These are phyloP conservation scores for Drosophila anomalipes DNA, from an alignment of 2,888 invertebrate species.

Conservation along the genomic window DNA sequence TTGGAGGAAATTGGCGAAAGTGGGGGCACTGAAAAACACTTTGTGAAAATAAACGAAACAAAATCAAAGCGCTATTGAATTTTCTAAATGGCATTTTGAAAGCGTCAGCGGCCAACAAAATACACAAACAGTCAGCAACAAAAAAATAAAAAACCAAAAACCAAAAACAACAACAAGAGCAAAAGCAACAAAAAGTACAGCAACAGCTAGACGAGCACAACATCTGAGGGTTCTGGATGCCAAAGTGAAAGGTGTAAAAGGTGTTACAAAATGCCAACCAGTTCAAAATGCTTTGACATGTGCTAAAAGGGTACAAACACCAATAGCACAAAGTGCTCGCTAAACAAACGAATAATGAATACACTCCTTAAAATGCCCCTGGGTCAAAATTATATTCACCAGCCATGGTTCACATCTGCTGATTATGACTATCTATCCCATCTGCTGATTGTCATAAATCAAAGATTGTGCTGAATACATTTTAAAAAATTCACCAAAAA, in stretches of 20 bases:
- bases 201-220: slow-evolving; percentile 23
- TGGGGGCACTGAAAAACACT: slow-evolving; percentile 61
- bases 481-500: rapidly evolving
- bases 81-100: slow-evolving; percentile 79
- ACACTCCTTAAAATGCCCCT: slow-evolving; percentile 10
- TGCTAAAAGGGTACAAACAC: slow-evolving; percentile 70
- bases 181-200: slow-evolving; percentile 8
- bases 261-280: slow-evolving; percentile 75
- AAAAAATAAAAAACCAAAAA: slow-evolving; percentile 10
- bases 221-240: slow-evolving; percentile 40
- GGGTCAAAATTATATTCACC: not conserved
- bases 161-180: slow-evolving; percentile 24
- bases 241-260: slow-evolving; percentile 64
- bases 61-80: slow-evolving; percentile 81
- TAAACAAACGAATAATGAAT: not conserved
- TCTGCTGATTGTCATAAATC: too few relatives aligned
- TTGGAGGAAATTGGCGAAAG: not conserved
- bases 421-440: not conserved
- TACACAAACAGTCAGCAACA: slow-evolving; percentile 36
- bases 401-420: not conserved
- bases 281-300: slow-evolving; percentile 78
- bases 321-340: slow-evolving; percentile 6
- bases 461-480: not conserved
- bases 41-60: slow-evolving; percentile 79
- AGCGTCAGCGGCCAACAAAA: slow-evolving; percentile 59